phyloP scores from a whole-genome alignment of 2,888 invertebrate genomes.

The Apamea sordens region DNA sequence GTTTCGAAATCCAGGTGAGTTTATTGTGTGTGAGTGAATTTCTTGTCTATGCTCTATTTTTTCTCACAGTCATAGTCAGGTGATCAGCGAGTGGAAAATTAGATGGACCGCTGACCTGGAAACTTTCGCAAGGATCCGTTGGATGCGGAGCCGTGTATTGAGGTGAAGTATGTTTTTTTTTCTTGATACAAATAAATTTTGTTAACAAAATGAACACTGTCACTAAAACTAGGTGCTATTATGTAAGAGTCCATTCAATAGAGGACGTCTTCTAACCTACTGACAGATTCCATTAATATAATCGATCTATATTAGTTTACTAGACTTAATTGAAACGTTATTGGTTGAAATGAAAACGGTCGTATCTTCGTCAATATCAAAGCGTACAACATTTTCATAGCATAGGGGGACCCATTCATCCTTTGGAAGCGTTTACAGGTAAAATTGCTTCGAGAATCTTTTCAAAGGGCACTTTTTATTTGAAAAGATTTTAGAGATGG shows the following conservation, averaged over 20 bases:
- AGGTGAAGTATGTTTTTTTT: constrained; percentile 10
- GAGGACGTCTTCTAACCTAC: constrained; percentile 14
- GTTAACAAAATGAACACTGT: too few relatives aligned
- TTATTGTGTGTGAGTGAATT: constrained; percentile 24
- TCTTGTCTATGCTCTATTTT: constrained; percentile 36
- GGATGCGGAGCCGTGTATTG: constrained; percentile 21
- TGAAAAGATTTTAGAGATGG: constrained; percentile 40
- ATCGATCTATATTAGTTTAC: background rate
- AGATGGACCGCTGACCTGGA: constrained; percentile 60
- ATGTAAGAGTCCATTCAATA: constrained; percentile 19
- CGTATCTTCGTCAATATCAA: constrained; percentile 30
- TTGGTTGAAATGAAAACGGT: constrained; percentile 14
- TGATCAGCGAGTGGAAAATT: constrained; percentile 60
- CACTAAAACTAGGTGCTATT: background rate
- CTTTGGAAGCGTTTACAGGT: constrained; percentile 49
- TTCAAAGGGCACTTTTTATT: constrained; percentile 47
- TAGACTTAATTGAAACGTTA: background rate
- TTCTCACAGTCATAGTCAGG: constrained; percentile 46
- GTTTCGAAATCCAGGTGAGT: constrained; percentile 22
- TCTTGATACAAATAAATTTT: too few relatives aligned
- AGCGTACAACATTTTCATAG: constrained; percentile 47
- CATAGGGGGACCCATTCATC: constrained; percentile 28
- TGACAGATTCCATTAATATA: constrained; percentile 17
- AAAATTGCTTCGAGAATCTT: constrained; percentile 47
- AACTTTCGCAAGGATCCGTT: constrained; percentile 32